These are phyloP conservation scores for Empidonax traillii DNA, from an alignment of 2,113 vertebrate species.

Conservation along the genomic window DNA sequence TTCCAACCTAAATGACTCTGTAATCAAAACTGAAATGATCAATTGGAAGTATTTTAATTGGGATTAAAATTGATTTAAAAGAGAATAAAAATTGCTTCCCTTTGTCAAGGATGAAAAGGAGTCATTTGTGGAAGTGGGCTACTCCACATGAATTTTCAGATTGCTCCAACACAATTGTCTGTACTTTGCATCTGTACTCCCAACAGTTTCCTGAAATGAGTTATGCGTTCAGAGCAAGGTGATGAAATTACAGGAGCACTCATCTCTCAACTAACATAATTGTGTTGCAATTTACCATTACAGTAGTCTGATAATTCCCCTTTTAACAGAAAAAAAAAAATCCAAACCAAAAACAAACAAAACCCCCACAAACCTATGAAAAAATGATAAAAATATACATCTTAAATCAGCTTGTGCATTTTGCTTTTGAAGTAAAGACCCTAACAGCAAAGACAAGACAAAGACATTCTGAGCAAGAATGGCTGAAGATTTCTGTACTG, in stretches of 20 bases:
- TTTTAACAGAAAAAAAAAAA: background rate
- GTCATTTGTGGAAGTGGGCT: background rate
- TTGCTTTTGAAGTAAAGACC: background rate
- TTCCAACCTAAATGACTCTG: background rate
- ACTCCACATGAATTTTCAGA: constrained; percentile 25
- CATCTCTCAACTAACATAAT: background rate
- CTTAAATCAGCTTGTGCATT: background rate
- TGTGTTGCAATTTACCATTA: background rate
- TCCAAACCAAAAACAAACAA: too few relatives aligned
- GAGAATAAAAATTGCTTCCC: background rate
- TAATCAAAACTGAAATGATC: background rate
- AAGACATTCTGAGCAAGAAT: background rate
- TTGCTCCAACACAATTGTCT: background rate
- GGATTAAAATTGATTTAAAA: background rate
- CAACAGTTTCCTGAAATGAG: background rate
- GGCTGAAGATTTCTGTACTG: background rate
- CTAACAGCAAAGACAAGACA: background rate
- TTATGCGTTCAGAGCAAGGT: background rate
- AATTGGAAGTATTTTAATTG: background rate
- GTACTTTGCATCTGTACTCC: background rate
- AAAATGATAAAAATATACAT: background rate
- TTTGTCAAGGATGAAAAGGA: background rate
- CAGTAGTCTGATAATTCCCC: background rate
- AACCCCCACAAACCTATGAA: background rate
- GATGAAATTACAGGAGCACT: constrained; percentile 11